phyloP scores from a whole-genome alignment of 1,140 invertebrate species.

The Pissodes strobi region DNA sequence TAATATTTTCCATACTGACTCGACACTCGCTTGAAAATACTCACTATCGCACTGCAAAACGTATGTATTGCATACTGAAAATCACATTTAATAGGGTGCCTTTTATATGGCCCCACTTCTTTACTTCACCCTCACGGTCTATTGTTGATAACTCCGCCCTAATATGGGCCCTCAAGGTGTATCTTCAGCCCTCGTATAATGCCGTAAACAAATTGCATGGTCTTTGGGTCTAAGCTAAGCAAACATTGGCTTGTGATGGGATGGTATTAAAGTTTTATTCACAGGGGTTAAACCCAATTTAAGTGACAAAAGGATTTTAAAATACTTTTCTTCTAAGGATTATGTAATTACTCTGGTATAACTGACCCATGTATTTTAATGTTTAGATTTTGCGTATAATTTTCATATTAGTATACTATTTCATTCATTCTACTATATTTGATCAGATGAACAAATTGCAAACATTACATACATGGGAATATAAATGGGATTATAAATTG shows the following conservation, averaged over 20 bases:
- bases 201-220: conserved; percentile 17
- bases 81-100: conserved; percentile 16
- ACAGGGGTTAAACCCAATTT: too few species aligned
- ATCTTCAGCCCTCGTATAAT: background rate
- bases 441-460: too few species aligned
- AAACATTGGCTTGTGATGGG: conserved; percentile 22
- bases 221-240: background rate
- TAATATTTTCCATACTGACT: conserved; percentile 41
- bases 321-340: background rate
- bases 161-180: conserved; percentile 16
- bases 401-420: too few species aligned
- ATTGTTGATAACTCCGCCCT: conserved; percentile 41
- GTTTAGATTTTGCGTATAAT: too few species aligned
- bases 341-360: too few species aligned
- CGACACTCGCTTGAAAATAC: background rate
- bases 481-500: too few species aligned
- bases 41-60: background rate
- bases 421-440: too few species aligned
- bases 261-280: conserved; percentile 11
- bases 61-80: conserved; percentile 32
- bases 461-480: too few species aligned
- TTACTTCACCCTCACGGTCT: conserved; percentile 29
- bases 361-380: too few species aligned
- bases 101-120: conserved; percentile 43
- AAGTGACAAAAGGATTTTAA: too few species aligned